These are phyloP conservation scores for Thymelicus sylvestris DNA, from an alignment of 2,888 invertebrate species.

Conservation along the genomic window DNA sequence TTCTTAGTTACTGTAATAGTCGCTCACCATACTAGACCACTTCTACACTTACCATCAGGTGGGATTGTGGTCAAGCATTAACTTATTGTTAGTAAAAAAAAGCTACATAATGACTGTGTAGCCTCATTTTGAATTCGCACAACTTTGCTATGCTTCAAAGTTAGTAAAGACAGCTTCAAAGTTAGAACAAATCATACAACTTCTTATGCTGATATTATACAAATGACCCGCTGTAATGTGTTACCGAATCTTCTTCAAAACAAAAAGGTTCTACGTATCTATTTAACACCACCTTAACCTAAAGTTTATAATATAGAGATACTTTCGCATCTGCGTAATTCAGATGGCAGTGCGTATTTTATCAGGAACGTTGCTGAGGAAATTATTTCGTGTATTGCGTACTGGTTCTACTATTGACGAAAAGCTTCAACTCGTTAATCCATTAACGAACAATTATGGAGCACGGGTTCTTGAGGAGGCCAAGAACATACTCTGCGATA, in stretches of 20 bases:
- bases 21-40: too few species aligned
- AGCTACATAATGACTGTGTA: neutral
- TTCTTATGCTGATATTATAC: neutral
- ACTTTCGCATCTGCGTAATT: conserved; percentile 26
- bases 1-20: neutral
- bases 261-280: conserved; percentile 2
- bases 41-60: too few species aligned
- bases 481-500: too few species aligned
- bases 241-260: neutral
- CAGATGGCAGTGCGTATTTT: conserved; percentile 41
- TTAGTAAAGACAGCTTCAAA: neutral
- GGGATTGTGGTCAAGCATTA: too few species aligned
- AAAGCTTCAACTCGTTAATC: too few species aligned
- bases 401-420: neutral
- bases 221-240: neutral
- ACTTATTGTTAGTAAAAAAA: too few species aligned
- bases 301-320: conserved; percentile 21
- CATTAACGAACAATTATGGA: too few species aligned
- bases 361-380: conserved; percentile 42
- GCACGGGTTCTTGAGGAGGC: too few species aligned
- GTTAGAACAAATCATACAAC: neutral
- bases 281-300: conserved; percentile 33
- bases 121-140: neutral
- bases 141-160: neutral
- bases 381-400: conserved; percentile 18